Evolutionary conservation across 2,113 vertebrate species (phyloP).

Genomic region (Emydocephalus ijimae): DNA sequence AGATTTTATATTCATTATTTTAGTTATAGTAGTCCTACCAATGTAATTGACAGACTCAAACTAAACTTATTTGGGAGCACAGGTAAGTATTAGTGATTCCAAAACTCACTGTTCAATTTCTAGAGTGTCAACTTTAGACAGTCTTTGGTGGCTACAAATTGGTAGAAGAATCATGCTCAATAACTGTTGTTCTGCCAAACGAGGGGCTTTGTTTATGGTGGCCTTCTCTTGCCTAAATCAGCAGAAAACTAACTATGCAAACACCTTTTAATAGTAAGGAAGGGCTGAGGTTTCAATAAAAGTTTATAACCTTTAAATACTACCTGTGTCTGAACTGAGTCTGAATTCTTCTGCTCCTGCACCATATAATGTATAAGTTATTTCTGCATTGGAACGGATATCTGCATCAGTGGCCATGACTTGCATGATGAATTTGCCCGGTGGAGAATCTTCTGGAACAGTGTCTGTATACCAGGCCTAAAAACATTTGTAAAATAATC

Average conservation of each 20-base stretch:
- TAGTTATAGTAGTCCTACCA: not conserved
- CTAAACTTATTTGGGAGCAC: too few species aligned
- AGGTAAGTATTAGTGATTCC: not conserved
- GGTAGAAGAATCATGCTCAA: not conserved
- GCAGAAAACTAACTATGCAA: not conserved
- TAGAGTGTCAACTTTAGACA: not conserved
- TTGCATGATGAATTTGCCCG: constrained; percentile 86
- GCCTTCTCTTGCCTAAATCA: not conserved
- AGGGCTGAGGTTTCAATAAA: not conserved
- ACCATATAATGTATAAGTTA: constrained; percentile 85
- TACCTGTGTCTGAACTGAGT: constrained; percentile 89
- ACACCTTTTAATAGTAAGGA: not conserved
- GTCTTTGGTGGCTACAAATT: not conserved
- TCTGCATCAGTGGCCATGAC: constrained; percentile 89
- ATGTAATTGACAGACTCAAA: not conserved
- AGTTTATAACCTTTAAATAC: not conserved
- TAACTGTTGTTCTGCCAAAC: not conserved
- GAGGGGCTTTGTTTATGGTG: not conserved
- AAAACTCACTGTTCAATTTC: not conserved
- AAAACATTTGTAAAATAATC: constrained; percentile 45
- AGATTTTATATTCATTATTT: not conserved
- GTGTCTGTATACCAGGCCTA: constrained; percentile 83
- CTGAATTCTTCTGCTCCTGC: constrained; percentile 84
- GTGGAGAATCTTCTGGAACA: constrained; percentile 83
- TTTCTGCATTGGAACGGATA: constrained; percentile 93